phyloP scores from a whole-genome alignment of 2,888 invertebrate genomes.

The Orthosia incerta region DNA sequence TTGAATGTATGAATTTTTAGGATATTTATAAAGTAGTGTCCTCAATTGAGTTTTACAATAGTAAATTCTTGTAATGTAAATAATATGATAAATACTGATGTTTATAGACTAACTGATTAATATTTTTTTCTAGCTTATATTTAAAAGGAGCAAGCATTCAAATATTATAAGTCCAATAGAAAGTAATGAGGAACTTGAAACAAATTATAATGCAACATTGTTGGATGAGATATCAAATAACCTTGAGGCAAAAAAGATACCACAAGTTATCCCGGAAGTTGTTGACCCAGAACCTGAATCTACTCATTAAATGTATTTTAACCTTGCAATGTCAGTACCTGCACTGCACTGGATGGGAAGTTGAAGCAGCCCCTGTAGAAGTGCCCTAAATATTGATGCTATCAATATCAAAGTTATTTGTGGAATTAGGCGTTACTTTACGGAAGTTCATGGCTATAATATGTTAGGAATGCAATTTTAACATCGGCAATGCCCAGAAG shows the following conservation, averaged over 20 bases:
- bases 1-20: too few relatives aligned
- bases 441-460: background rate
- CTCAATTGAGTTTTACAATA: background rate
- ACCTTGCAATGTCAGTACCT: background rate
- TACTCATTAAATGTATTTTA: constrained; percentile 8
- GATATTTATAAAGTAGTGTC: too few relatives aligned
- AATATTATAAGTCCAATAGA: constrained; percentile 70
- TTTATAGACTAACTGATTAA: background rate
- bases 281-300: constrained; percentile 33
- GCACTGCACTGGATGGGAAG: background rate
- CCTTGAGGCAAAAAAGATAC: constrained; percentile 46
- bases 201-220: constrained; percentile 55
- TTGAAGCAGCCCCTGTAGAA: background rate
- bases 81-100: background rate
- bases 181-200: constrained; percentile 67
- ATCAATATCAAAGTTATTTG: background rate
- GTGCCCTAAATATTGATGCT: background rate
- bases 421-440: background rate
- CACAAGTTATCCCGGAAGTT: constrained; percentile 14
- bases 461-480: too few relatives aligned
- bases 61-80: background rate
- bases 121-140: constrained; percentile 76
- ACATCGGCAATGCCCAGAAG: background rate
- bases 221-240: constrained; percentile 35
- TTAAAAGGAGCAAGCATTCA: constrained; percentile 80